Percentiles rank a stretch among this genome's conserved stretches.
phyloP scores from a whole-genome alignment of 2,797 vertebrate species.

The Aplochiton taeniatus region DNA sequence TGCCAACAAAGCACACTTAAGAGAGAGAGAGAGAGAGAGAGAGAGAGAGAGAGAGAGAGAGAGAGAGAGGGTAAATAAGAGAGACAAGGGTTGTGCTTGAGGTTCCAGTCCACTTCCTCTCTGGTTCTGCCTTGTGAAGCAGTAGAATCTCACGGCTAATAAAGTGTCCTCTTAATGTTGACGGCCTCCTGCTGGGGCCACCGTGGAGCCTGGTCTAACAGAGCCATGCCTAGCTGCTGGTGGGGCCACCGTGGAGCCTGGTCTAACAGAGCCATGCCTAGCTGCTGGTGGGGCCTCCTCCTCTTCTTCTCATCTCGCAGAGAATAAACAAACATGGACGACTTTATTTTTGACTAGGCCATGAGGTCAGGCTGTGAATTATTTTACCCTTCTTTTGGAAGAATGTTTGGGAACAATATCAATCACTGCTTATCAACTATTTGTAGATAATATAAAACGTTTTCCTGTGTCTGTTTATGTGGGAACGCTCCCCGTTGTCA shows the following conservation, averaged over 20 bases:
- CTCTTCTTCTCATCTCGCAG: too few relatives aligned
- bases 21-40: background rate
- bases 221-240: too few relatives aligned
- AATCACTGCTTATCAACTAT: too few relatives aligned
- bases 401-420: too few relatives aligned
- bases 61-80: background rate
- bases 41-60: background rate
- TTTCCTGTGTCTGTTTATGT: background rate
- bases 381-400: too few relatives aligned
- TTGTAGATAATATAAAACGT: too few relatives aligned
- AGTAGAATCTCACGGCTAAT: constrained; percentile 8
- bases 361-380: too few relatives aligned
- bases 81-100: background rate
- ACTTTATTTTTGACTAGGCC: too few relatives aligned
- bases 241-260: constrained; percentile 1
- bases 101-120: background rate
- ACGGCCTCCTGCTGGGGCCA: constrained; percentile 13
- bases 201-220: background rate
- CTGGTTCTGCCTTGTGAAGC: background rate
- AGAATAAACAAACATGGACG: too few relatives aligned
- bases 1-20: background rate
- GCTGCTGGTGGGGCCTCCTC: too few relatives aligned
- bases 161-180: background rate
- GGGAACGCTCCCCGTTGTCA: background rate
- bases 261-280: too few relatives aligned